Evolutionary conservation across 1,140 invertebrate genomes (phyloP).

Genomic region (Phymastichus coffea): DNA sequence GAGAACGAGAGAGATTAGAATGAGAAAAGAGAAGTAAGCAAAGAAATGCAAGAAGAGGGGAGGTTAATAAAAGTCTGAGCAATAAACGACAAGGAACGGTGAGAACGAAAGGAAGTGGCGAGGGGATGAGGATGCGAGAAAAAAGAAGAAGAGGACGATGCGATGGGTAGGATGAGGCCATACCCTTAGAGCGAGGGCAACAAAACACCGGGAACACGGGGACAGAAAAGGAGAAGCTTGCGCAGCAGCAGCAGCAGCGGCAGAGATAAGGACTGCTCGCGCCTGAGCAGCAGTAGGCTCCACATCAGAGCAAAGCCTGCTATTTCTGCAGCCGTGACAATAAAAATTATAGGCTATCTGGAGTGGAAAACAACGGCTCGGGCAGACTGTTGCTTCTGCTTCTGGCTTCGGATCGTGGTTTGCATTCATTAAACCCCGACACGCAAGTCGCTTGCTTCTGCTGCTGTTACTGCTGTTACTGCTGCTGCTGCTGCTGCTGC

Average conservation of each 20-base stretch:
- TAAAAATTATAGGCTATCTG: conserved; percentile 67
- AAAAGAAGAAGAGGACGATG: background rate
- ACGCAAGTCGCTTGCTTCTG: conserved; percentile 56
- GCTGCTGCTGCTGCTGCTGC: too few species aligned
- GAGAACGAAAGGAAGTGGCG: conserved; percentile 6
- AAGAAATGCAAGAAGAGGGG: conserved; percentile 5
- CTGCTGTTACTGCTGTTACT: conserved; percentile 16
- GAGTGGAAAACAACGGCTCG: conserved; percentile 66
- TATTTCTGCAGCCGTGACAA: conserved; percentile 65
- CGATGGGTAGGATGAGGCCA: too few species aligned
- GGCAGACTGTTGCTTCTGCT: conserved; percentile 33
- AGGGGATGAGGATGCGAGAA: conserved; percentile 19
- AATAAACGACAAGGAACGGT: conserved; percentile 14
- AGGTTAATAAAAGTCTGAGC: conserved; percentile 21
- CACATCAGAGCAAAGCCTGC: too few species aligned
- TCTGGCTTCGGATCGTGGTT: conserved; percentile 60
- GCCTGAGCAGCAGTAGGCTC: conserved; percentile 11
- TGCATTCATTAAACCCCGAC: conserved; percentile 65
- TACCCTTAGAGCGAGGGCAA: conserved; percentile 44
- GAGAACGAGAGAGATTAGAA: conserved; percentile 18
- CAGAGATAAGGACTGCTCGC: conserved; percentile 45
- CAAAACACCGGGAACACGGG: conserved; percentile 51
- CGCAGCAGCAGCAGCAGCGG: conserved; percentile 28
- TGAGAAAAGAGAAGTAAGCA: background rate
- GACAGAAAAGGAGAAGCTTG: too few species aligned